Percentiles rank a stretch among this genome's conserved stretches.
Evolutionary conservation across 2,797 vertebrate genomes (phyloP).

Genomic region (Phoeniculus purpureus): DNA sequence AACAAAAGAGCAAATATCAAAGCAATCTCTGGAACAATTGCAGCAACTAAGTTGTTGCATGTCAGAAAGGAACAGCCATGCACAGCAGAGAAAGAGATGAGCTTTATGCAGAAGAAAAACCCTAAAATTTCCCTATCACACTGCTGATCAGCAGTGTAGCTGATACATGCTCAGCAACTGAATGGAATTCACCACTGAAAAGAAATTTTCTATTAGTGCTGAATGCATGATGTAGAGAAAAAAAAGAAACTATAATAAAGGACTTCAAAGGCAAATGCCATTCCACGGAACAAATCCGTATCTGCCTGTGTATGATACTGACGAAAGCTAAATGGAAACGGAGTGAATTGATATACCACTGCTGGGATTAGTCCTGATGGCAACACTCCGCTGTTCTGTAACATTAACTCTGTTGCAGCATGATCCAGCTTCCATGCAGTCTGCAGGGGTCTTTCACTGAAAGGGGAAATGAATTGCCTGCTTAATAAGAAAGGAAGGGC

Average conservation of each 20-base stretch:
- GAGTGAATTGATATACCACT: constrained; percentile 25
- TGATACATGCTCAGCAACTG: neutral
- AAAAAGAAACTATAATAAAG: neutral
- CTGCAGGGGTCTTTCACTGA: neutral
- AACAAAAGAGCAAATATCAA: constrained; percentile 60
- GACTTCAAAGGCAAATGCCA: constrained; percentile 39
- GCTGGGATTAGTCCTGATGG: constrained; percentile 11
- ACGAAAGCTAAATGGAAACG: constrained; percentile 34
- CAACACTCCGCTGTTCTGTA: neutral
- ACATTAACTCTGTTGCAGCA: neutral
- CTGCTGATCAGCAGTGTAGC: constrained; percentile 2
- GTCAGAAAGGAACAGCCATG: constrained; percentile 5
- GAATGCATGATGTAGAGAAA: neutral
- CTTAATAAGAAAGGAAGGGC: neutral
- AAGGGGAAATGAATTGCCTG: neutral
- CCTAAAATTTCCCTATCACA: constrained; percentile 24
- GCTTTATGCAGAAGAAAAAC: constrained; percentile 16
- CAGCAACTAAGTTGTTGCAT: constrained; percentile 11
- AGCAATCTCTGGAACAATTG: constrained; percentile 55
- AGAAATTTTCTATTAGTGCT: constrained; percentile 12
- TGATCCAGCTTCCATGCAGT: neutral
- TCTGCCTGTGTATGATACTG: constrained; percentile 14
- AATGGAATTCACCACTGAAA: constrained; percentile 39
- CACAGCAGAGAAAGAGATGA: neutral
- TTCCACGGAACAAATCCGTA: neutral